phyloP scores from a whole-genome alignment of 2,888 invertebrate species.

The Cryptus viduatorius region DNA sequence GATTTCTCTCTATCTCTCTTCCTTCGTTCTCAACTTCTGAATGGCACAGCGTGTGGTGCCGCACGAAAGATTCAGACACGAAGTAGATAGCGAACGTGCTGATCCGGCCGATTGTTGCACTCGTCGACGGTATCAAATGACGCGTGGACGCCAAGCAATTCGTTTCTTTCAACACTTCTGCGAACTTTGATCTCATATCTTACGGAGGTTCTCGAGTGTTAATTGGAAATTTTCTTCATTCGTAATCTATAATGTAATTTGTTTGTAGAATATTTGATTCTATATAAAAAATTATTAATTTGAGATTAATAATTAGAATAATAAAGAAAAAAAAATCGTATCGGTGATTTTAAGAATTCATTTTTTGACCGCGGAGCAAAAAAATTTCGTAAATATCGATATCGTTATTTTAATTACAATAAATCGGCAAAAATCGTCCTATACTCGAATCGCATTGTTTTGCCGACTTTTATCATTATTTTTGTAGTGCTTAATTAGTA shows the following conservation, averaged over 20 bases:
- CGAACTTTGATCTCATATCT: background rate
- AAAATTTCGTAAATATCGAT: too few species aligned
- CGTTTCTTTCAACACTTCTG: background rate
- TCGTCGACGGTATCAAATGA: conserved; percentile 37
- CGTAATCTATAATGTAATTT: background rate
- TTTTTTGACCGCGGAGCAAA: too few species aligned
- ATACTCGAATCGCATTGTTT: too few species aligned
- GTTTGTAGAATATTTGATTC: background rate
- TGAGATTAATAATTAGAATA: too few species aligned
- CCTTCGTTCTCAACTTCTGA: conserved; percentile 15
- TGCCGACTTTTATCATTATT: too few species aligned
- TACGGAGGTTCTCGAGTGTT: background rate
- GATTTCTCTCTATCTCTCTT: conserved; percentile 56
- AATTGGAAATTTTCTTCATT: conserved; percentile 4
- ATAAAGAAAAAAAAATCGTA: too few species aligned
- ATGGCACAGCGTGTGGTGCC: conserved; percentile 25
- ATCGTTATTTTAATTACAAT: too few species aligned
- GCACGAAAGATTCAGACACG: conserved; percentile 3
- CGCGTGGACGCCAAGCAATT: conserved; percentile 20
- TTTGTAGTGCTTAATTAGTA: too few species aligned
- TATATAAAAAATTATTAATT: background rate
- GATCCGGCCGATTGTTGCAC: conserved; percentile 45
- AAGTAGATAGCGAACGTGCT: conserved; percentile 43
- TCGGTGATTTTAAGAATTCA: too few species aligned
- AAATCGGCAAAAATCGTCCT: too few species aligned